Conservation (phyloP, 2,113 vertebrate species). For the Bubalus kerabau region DNA sequence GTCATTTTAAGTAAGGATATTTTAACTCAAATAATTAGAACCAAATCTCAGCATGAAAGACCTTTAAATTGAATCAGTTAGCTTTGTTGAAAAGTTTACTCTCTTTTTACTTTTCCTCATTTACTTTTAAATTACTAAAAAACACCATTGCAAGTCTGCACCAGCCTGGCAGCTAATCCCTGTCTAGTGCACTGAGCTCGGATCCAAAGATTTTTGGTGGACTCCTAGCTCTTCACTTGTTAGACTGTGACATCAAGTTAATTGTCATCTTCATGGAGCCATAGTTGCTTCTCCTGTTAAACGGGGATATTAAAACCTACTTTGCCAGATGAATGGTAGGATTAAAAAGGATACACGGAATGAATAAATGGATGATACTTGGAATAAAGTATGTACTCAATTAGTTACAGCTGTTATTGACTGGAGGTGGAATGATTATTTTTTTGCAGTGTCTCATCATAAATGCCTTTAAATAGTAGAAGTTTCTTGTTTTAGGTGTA, state of each 20-base stretch:
- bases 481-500: neutral
- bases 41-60: neutral
- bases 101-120: neutral
- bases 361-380: neutral
- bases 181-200: neutral
- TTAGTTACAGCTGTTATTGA: neutral
- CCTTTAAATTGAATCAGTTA: slow-evolving; percentile 7
- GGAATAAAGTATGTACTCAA: neutral
- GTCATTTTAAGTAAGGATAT: neutral
- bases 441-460: neutral
- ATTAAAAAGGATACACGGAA: neutral
- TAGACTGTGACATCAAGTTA: neutral
- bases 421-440: neutral
- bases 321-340: neutral
- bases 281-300: neutral
- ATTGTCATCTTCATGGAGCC: neutral
- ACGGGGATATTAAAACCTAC: neutral
- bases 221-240: neutral
- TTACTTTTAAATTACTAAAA: neutral
- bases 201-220: neutral
- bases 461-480: neutral
- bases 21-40: neutral
- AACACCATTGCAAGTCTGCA: neutral
- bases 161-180: neutral
- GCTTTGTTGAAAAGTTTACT: slow-evolving; percentile 36